Base-by-base conservation (phyloP, 1,140 invertebrate species). In the Leptonema lineaticorne region DNA sequence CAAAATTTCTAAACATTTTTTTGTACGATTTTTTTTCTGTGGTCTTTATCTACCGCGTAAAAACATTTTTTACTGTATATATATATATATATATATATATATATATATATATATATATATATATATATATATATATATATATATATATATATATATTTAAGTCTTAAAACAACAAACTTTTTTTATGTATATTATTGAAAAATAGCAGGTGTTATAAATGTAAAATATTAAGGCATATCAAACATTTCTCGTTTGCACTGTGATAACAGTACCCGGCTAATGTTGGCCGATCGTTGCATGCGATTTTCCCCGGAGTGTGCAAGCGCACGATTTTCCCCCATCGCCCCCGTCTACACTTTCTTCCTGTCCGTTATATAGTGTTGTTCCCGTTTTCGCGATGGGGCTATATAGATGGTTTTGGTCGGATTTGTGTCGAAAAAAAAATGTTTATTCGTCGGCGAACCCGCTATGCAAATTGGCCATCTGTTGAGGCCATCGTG, bases 401-500 rank as follows among this genome's bases (percentile, higher is more conserved):
- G 11, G 5, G 30, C 11, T 5, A 33, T 11, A 6, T 33, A 6
- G 11, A 33, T 45, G 3, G 37, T 4, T 20, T 48, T 1, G 46
- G 46, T 8, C 8, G 46, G 46, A 8, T 48, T 48, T 18, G 46
- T 22, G 46, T 18, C 20, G 46, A 20, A 8, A 53, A 53, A 53
- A 53, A 53, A 26, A 53, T 11, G 18, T 53, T 53, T 53, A 53
- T 53, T 26, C 50, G 11, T 53, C 22, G 50, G 18, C 50, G 50
- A 5, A 20, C 46, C 37, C 11, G 20, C 50, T 53, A 53, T 53
- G 50, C 50, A 53, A 53, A 53, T 53, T 53, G 50, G 24, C 50
- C 50, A 53, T 53, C 50, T 53, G 50, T 53, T 53, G 50, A 53
- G 50, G 50, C 50, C 50, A 53, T 53, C 50, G 50, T 53, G 50